Evolutionary conservation across 2,113 vertebrate genomes (phyloP).

Genomic region (Lepus europaeus): DNA sequence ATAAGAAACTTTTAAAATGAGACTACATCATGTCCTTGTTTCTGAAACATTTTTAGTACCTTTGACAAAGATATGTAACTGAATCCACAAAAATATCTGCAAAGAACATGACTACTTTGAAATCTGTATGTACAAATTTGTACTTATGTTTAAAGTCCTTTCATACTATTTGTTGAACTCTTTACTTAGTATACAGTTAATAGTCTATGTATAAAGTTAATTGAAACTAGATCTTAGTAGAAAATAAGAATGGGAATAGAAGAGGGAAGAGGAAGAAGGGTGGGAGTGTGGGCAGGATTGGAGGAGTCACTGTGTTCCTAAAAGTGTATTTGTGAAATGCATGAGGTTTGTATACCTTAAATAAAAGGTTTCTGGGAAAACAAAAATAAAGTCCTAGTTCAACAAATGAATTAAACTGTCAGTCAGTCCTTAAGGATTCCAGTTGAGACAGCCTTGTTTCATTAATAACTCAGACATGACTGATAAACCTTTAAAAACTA

Average conservation of each 20-base stretch:
- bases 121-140: background rate
- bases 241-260: too few relatives aligned
- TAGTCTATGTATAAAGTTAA: too few relatives aligned
- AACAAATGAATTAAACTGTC: slow-evolving; percentile 30
- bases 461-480: slow-evolving; percentile 15
- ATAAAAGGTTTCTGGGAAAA: too few relatives aligned
- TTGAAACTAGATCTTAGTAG: too few relatives aligned
- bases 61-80: slow-evolving; percentile 41
- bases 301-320: too few relatives aligned
- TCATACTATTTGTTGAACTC: too few relatives aligned
- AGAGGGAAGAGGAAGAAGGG: too few relatives aligned
- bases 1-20: slow-evolving; percentile 62
- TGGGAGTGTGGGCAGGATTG: too few relatives aligned
- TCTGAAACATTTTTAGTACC: slow-evolving; percentile 40
- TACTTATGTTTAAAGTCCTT: background rate
- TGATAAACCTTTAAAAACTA: slow-evolving; percentile 36
- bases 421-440: background rate
- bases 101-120: slow-evolving; percentile 44
- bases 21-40: slow-evolving; percentile 16
- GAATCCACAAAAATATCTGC: slow-evolving; percentile 2
- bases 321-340: too few relatives aligned
- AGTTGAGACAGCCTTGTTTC: slow-evolving; percentile 39
- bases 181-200: too few relatives aligned
- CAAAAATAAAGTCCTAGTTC: background rate
- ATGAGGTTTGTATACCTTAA: too few relatives aligned